Percentiles rank a stretch among this genome's conserved stretches.
These are phyloP conservation scores for Sarcophaga subvicina DNA, from an alignment of 2,888 invertebrate species.

Conservation along the genomic window DNA sequence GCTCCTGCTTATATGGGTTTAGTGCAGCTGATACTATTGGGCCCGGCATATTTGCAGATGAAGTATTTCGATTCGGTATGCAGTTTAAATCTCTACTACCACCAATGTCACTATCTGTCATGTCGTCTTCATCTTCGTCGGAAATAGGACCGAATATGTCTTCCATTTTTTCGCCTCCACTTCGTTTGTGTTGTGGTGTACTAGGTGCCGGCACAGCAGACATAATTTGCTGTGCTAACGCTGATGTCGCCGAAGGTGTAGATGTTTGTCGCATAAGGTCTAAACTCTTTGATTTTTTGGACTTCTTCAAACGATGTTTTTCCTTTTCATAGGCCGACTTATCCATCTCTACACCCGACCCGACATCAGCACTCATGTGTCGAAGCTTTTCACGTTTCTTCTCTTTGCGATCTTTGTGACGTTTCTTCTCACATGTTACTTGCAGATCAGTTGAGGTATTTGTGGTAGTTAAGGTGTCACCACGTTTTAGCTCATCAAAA, in stretches of 20 bases:
- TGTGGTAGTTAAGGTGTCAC: constrained; percentile 60
- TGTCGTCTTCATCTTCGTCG: constrained; percentile 85
- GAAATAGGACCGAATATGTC: constrained; percentile 94
- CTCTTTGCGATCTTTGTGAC: constrained; percentile 81
- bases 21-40: constrained; percentile 80
- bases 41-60: constrained; percentile 73
- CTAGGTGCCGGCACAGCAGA: constrained; percentile 48
- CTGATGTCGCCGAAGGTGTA: constrained; percentile 14
- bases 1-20: constrained; percentile 81
- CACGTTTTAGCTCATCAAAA: constrained; percentile 83
- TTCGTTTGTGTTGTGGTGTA: constrained; percentile 79
- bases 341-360: constrained; percentile 73
- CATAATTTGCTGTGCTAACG: constrained; percentile 17
- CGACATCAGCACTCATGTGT: constrained; percentile 72
- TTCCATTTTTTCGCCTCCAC: constrained; percentile 91
- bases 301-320: constrained; percentile 83
- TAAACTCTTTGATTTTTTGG: constrained; percentile 83
- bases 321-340: constrained; percentile 78
- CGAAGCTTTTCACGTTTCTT: constrained; percentile 80
- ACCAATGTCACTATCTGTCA: constrained; percentile 73
- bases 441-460: constrained; percentile 44
- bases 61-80: constrained; percentile 52
- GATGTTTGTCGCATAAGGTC: constrained; percentile 74
- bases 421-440: constrained; percentile 76
- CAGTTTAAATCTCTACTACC: constrained; percentile 63